These are phyloP conservation scores for Salminus brasiliensis DNA, from an alignment of 2,113 vertebrate species.

Conservation along the genomic window DNA sequence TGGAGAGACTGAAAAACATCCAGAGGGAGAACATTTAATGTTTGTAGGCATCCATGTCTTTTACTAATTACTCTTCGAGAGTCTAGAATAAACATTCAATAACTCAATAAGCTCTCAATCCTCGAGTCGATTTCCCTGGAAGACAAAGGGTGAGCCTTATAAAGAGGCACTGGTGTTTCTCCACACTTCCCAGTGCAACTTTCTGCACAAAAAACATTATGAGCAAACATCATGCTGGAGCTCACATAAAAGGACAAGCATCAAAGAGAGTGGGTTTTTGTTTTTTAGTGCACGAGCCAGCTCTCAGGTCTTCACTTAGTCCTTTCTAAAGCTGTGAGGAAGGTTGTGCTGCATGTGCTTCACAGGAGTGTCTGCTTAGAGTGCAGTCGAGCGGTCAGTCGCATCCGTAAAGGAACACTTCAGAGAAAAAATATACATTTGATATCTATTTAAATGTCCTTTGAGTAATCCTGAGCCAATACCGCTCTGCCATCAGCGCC, in stretches of 20 bases:
- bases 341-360: neutral
- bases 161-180: neutral
- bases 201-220: neutral
- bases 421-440: too few relatives aligned
- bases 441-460: too few relatives aligned
- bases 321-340: slow-evolving; percentile 2
- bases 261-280: neutral
- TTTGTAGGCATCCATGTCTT: slow-evolving; percentile 18
- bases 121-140: slow-evolving; percentile 19
- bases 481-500: too few relatives aligned
- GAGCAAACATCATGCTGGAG: neutral
- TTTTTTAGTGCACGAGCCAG: neutral
- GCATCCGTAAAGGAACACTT: too few relatives aligned
- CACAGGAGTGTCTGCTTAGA: neutral
- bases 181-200: neutral
- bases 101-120: slow-evolving; percentile 12
- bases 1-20: slow-evolving; percentile 31
- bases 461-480: too few relatives aligned
- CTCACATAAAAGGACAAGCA: neutral
- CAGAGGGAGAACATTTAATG: slow-evolving; percentile 31
- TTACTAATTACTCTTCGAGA: slow-evolving; percentile 3
- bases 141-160: slow-evolving; percentile 2
- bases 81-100: slow-evolving; percentile 1
- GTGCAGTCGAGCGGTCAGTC: neutral
- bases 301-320: neutral